These are phyloP conservation scores for Tetragnatha versicolor DNA, from an alignment of 1,140 invertebrate species.

Conservation along the genomic window DNA sequence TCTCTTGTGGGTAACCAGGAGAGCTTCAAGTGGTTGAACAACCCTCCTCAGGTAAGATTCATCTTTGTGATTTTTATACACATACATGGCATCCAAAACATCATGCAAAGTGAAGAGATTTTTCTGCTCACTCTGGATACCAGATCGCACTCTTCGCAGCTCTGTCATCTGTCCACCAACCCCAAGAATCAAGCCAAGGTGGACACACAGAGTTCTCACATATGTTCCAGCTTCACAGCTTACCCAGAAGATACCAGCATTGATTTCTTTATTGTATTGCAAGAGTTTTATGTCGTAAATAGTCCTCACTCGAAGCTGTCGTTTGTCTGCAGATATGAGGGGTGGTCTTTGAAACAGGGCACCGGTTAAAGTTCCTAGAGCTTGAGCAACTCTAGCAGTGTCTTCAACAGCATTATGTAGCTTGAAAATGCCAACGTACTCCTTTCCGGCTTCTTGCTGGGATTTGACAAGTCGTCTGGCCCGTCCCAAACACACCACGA, in stretches of 20 bases:
- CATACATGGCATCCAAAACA: slow-evolving; percentile 96
- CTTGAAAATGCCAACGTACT: slow-evolving; percentile 97
- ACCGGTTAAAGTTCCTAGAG: slow-evolving; percentile 87
- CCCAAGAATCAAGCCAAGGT: slow-evolving; percentile 92
- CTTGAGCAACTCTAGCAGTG: slow-evolving; percentile 78
- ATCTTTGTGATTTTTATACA: slow-evolving; percentile 97
- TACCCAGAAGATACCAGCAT: slow-evolving; percentile 96
- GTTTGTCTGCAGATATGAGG: slow-evolving; percentile 97
- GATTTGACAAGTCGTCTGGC: slow-evolving; percentile 97
- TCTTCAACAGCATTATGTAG: slow-evolving; percentile 88
- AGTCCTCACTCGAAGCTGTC: slow-evolving; percentile 93
- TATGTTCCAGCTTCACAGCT: slow-evolving; percentile 99
- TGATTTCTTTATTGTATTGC: slow-evolving; percentile 88
- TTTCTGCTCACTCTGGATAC: slow-evolving; percentile 73
- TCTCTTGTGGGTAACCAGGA: slow-evolving; percentile 90
- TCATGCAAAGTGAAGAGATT: slow-evolving; percentile 97
- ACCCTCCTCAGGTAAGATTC: slow-evolving; percentile 92
- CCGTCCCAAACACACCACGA: slow-evolving; percentile 97
- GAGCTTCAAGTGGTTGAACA: slow-evolving; percentile 91
- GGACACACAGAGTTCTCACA: slow-evolving; percentile 97
- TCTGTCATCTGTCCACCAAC: slow-evolving; percentile 99
- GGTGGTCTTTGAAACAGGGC: slow-evolving; percentile 98
- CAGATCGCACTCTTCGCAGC: slow-evolving; percentile 90
- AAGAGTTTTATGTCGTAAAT: slow-evolving; percentile 94
- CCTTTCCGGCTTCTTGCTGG: slow-evolving; percentile 98